Percentiles rank a stretch among this genome's conserved stretches.
These are phyloP conservation scores for Carassius carassius DNA, from an alignment of 2,113 vertebrate genomes.

Conservation along the genomic window DNA sequence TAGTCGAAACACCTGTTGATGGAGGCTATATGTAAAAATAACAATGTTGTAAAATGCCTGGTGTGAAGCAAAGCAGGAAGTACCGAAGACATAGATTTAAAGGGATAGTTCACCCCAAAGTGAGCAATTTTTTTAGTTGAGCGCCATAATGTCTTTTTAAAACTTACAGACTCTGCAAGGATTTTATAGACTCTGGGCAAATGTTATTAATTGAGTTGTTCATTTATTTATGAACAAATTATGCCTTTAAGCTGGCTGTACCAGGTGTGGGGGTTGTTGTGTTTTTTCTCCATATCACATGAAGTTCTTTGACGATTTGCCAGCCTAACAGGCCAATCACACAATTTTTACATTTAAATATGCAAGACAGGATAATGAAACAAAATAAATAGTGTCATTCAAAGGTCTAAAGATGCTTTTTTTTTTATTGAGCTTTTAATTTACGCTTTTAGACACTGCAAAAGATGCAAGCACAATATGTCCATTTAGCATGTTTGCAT, in stretches of 20 bases:
- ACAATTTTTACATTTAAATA: background rate
- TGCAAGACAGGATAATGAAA: background rate
- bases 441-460: background rate
- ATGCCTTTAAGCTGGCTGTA: too few species aligned
- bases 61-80: background rate
- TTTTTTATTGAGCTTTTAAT: too few species aligned
- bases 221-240: too few species aligned
- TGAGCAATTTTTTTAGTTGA: background rate
- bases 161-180: too few species aligned
- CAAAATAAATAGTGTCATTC: too few species aligned
- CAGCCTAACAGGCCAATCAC: background rate
- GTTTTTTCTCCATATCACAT: background rate
- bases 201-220: too few species aligned
- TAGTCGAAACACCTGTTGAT: conserved; percentile 2
- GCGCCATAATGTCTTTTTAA: too few species aligned
- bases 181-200: too few species aligned
- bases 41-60: background rate
- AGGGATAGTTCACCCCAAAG: background rate
- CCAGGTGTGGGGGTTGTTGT: too few species aligned
- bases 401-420: background rate
- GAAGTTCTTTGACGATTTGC: background rate
- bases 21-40: background rate
- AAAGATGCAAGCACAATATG: too few species aligned
- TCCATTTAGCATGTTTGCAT: too few species aligned
- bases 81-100: background rate